Conservation (phyloP, 2,797 vertebrate species). For the Cossypha heuglini region DNA sequence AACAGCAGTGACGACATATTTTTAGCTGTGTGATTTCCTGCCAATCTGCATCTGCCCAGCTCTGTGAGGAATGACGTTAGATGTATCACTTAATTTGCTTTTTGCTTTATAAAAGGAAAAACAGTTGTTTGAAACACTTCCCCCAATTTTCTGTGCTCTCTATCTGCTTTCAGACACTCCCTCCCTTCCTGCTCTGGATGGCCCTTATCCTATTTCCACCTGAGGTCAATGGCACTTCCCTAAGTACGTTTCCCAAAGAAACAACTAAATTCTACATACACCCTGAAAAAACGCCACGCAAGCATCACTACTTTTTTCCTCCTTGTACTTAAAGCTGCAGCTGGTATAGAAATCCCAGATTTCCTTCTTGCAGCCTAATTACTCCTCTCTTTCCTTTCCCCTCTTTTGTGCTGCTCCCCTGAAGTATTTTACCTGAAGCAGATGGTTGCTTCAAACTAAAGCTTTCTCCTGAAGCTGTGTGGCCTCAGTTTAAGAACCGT, state of each 20-base stretch:
- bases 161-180: slow-evolving; percentile 61
- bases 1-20: not conserved
- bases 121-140: slow-evolving; percentile 54
- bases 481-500: slow-evolving; percentile 7
- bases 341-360: not conserved
- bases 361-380: slow-evolving; percentile 6
- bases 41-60: slow-evolving; percentile 19
- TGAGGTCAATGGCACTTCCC: slow-evolving; percentile 67
- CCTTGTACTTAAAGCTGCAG: not conserved
- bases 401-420: not conserved
- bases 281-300: not conserved
- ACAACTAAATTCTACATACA: not conserved
- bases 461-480: not conserved
- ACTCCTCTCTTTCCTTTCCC: not conserved
- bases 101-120: slow-evolving; percentile 49
- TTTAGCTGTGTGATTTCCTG: slow-evolving; percentile 46
- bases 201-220: slow-evolving; percentile 65
- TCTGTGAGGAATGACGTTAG: slow-evolving; percentile 21
- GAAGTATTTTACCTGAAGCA: slow-evolving; percentile 21
- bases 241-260: slow-evolving; percentile 52
- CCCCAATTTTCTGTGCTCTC: slow-evolving; percentile 55
- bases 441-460: not conserved
- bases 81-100: slow-evolving; percentile 22
- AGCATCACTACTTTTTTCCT: not conserved
- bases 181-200: slow-evolving; percentile 63